phyloP scores from a whole-genome alignment of 1,140 invertebrate genomes.

The Psix sp. region DNA sequence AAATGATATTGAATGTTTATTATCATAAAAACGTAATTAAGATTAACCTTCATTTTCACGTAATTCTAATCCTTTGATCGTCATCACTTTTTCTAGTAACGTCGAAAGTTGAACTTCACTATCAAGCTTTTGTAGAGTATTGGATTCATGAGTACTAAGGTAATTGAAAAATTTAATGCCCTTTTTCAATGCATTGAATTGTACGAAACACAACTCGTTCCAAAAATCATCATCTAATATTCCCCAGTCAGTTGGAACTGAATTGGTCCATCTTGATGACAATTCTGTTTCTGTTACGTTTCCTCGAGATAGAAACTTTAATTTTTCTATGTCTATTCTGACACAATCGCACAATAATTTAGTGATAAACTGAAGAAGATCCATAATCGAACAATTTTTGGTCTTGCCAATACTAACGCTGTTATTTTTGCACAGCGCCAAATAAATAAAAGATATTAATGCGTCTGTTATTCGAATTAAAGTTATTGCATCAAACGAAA shows the following conservation, averaged over 20 bases:
- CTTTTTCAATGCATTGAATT: slow-evolving; percentile 62
- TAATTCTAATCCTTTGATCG: slow-evolving; percentile 61
- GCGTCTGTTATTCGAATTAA: slow-evolving; percentile 63
- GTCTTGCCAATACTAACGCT: slow-evolving; percentile 40
- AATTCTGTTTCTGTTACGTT: not conserved
- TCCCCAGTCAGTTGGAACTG: slow-evolving; percentile 43
- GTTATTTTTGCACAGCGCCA: slow-evolving; percentile 54
- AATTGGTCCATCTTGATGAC: slow-evolving; percentile 4
- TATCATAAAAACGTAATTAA: too few species aligned
- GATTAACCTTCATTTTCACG: slow-evolving; percentile 69
- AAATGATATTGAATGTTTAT: too few species aligned
- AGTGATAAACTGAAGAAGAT: slow-evolving; percentile 63
- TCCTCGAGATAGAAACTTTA: slow-evolving; percentile 34
- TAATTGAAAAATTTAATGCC: slow-evolving; percentile 70
- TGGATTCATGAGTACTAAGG: slow-evolving; percentile 65
- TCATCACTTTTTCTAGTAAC: slow-evolving; percentile 64
- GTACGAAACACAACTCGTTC: slow-evolving; percentile 54
- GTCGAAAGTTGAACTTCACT: slow-evolving; percentile 67
- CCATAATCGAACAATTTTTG: slow-evolving; percentile 9
- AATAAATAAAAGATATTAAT: slow-evolving; percentile 63
- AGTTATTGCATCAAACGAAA: slow-evolving; percentile 64
- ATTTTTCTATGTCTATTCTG: slow-evolving; percentile 48
- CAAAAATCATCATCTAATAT: slow-evolving; percentile 54
- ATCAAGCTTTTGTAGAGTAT: slow-evolving; percentile 63
- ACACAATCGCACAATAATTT: slow-evolving; percentile 67